Evolutionary conservation across 2,888 invertebrate genomes (phyloP).

Genomic region (Stenolophus ochropezus): DNA sequence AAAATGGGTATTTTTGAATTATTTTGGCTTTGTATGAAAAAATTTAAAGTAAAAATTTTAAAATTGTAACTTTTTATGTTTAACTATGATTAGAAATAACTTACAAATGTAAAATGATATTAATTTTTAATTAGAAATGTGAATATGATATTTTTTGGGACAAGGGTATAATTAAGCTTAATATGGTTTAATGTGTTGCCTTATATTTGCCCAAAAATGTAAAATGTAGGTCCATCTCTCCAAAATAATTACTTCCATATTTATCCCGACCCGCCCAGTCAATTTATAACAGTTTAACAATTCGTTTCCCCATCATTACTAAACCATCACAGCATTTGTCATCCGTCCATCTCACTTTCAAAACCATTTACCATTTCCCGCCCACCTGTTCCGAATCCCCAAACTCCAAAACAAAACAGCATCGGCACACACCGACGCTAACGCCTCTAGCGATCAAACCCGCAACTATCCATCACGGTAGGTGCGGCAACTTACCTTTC

Average conservation of each 20-base stretch:
- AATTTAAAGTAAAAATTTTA: no score
- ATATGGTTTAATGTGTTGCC: no score
- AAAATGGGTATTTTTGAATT: no score
- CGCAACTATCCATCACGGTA: slow-evolving; percentile 20
- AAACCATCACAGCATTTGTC: background rate
- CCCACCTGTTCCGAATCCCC: background rate
- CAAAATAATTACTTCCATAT: background rate
- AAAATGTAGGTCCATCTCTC: background rate
- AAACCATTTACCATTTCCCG: background rate
- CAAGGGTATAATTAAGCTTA: background rate
- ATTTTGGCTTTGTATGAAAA: no score
- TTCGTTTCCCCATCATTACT: background rate
- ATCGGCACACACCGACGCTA: background rate
- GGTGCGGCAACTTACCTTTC: slow-evolving; percentile 53
- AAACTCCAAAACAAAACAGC: slow-evolving; percentile 3
- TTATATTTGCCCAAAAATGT: background rate
- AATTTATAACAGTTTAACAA: background rate
- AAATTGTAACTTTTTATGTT: no score
- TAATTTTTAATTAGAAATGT: no score
- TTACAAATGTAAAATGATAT: no score
- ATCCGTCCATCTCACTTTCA: background rate
- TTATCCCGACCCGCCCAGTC: background rate
- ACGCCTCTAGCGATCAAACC: background rate
- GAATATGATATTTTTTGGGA: no score
- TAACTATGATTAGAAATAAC: no score